These are phyloP conservation scores for Thymelicus acteon DNA, from an alignment of 2,888 invertebrate species.

Conservation along the genomic window DNA sequence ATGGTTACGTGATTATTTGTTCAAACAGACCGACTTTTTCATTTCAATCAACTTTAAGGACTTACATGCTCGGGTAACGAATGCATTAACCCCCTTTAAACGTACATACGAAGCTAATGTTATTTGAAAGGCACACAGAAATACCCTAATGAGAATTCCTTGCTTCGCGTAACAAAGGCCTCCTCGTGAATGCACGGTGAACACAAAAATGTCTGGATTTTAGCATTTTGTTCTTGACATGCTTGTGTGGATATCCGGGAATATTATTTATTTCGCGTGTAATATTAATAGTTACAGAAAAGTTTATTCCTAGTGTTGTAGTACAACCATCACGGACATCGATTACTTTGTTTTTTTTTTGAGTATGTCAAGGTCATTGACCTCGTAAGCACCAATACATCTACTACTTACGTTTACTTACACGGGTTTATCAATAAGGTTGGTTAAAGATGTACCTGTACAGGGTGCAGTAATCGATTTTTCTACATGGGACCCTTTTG, in stretches of 20 bases:
- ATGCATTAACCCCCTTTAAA: constrained; percentile 57
- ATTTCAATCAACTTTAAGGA: constrained; percentile 46
- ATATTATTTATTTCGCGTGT: constrained; percentile 15
- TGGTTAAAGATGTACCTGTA: no score
- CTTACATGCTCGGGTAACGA: constrained; percentile 47
- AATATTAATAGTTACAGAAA: no score
- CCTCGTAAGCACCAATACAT: no score
- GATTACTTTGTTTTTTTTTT: no score
- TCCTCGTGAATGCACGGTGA: constrained; percentile 71
- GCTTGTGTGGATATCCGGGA: constrained; percentile 20
- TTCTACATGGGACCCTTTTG: neutral
- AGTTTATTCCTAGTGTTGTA: no score
- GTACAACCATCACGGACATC: no score
- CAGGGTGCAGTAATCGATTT: neutral
- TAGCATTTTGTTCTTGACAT: constrained; percentile 57
- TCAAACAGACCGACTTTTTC: constrained; percentile 24
- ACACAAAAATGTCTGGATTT: constrained; percentile 69
- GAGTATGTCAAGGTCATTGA: no score
- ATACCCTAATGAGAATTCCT: constrained; percentile 77
- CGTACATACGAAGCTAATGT: constrained; percentile 65
- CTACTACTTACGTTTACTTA: no score
- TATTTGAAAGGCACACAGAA: constrained; percentile 71
- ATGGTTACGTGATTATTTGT: constrained; percentile 9
- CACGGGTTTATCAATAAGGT: no score
- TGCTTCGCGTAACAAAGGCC: constrained; percentile 69